Evolutionary conservation across 2,797 vertebrate species (phyloP), one percentile per base, ranked within the genome.

Genomic region (Lerista edwardsae): DNA sequence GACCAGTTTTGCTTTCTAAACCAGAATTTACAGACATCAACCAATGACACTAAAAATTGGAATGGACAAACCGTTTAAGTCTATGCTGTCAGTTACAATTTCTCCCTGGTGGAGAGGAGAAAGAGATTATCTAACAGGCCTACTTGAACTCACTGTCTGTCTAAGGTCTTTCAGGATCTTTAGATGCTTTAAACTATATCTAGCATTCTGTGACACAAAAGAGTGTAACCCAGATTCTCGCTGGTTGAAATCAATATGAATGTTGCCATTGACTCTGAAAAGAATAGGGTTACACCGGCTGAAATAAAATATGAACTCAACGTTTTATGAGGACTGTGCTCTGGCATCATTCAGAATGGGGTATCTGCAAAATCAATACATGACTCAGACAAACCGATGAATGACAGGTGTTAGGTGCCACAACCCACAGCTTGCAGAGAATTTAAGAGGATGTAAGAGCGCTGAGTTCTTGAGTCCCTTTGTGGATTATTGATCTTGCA

Each of bases 61-160:
- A 81, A 71, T 62, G 31, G 79, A 64, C 65, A 82, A 77, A 51
- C 57, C 61, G 51, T 86, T 76, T 62, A 69, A 86, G 57, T 27
- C 57, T 39, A 71, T 39, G 57, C 74, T 51, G 31, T 86, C 79
- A 86, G 74, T 86, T 77, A 77, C 65, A 72, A 82, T 86, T 86
- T 71, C 19, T 62, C 17, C 21, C 10, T 27, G 79, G 71, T 36
- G n/a, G 71, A 72, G 80, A 62, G 67, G 80, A 39, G 57, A 71
- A 61, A 81, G 25, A 39, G 73, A 80, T 36, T 65, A 77, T 64
- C 57, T 71, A 82, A 59, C 44, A 76, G 73, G 65, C 57, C 64
- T 71, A 39, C 39, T 81, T 81, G 57, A 41, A 86, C 55, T 27
- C 57, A 80, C 1, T 51, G 23, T 39, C 47, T 76, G 31, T 6